Base-by-base conservation (phyloP, 2,888 invertebrate genomes). In the Leucania comma region DNA sequence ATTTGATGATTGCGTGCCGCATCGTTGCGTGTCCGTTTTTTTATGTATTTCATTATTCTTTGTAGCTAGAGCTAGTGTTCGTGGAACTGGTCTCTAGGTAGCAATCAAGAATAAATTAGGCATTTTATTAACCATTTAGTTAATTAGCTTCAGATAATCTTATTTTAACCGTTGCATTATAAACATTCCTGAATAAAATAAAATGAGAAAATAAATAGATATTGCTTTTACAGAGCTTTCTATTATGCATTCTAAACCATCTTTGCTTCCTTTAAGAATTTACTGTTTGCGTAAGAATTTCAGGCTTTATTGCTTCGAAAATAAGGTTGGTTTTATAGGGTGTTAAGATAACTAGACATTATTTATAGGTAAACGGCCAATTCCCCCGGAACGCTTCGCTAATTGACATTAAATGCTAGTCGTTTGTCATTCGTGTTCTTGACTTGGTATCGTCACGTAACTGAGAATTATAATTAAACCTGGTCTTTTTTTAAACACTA, bases 381-480 rank as follows among this genome's bases (percentile, higher is more conserved):
- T 87, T 88, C 87, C 78, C 80, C 78, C 83, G 85, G 89, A 89
- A 89, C 88, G 88, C 87, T 89, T 85, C 81, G 89, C 92, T 94
- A 94, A 94, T 94, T 94, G 94, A 94, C 93, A 91, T 91, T 92
- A 93, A 94, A 93, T 88, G 90, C 83, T 87, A 85, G 87, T 86
- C 91, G 90, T 93, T 91, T 92, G 90, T 93, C 92, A 93, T 92
- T 91, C 91, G 86, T 91, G 92, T 91, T 91, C 89, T 80, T 86
- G 70, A 87, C 86, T 84, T 86, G 79, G 83, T 81, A 84, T 86
- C 87, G 89, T 87, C 89, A 88, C 88, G 86, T 87, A 84, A 83
- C 85, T 86, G 86, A 84, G 85, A 88, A 88, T 88, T 90, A 86
- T 87, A 89, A 87, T 82, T 74, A 84, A 76, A 69, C 46, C 42